Percentiles rank a stretch among this genome's conserved stretches.
These are phyloP conservation scores for Gibbula magus DNA, from an alignment of 2,888 invertebrate species.

Conservation along the genomic window DNA sequence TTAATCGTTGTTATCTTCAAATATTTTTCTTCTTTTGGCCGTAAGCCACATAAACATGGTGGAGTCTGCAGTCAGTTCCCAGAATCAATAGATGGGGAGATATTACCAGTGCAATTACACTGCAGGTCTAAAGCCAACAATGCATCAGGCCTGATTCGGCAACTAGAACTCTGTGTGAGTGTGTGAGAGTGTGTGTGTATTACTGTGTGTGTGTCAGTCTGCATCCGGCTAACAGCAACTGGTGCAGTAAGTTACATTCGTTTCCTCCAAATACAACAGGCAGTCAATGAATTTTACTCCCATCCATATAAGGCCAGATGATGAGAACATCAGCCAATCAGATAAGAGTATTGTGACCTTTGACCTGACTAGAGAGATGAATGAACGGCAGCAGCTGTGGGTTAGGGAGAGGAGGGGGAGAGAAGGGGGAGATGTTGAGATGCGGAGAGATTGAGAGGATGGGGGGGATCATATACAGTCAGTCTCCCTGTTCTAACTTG, in stretches of 20 bases:
- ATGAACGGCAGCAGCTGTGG: neutral
- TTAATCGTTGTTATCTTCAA: too few species aligned
- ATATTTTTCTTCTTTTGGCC: too few species aligned
- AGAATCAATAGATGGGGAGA: too few species aligned
- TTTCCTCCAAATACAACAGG: too few species aligned
- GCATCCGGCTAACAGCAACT: neutral
- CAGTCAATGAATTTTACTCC: too few species aligned
- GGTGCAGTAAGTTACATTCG: neutral
- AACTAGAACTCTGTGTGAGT: neutral
- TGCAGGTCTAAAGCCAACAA: too few species aligned
- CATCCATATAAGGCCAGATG: constrained; percentile 9
- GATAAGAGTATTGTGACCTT: neutral
- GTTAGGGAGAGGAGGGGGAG: neutral
- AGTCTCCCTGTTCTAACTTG: neutral
- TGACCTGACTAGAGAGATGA: constrained; percentile 4
- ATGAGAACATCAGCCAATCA: constrained; percentile 22
- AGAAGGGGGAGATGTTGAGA: neutral
- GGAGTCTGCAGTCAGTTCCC: too few species aligned
- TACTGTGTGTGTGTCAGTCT: neutral
- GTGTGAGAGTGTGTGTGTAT: constrained; percentile 18
- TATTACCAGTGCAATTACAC: too few species aligned
- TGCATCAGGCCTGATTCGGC: too few species aligned
- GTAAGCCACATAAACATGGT: too few species aligned
- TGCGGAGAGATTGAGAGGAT: neutral
- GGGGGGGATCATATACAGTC: neutral